Evolutionary conservation across 1,140 invertebrate genomes (phyloP), one percentile per base, ranked within the genome.

Genomic region (Hermatobates lingyangjiaoensis): DNA sequence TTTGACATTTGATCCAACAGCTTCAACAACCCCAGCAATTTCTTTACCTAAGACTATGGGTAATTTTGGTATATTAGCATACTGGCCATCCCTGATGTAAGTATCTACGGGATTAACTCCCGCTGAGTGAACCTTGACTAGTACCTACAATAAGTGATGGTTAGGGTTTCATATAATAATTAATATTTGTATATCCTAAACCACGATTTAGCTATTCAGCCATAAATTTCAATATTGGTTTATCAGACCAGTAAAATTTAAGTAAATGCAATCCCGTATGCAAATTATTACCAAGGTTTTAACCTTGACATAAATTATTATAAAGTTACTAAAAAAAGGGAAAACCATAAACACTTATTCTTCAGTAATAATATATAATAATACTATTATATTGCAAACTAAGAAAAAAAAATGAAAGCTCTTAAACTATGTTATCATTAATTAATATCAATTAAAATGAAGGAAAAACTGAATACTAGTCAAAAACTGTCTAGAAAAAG

Each of bases 41-140:
- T 77, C 75, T 48, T 60, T 62, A 10, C 75, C 75, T 25, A 72
- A 69, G 27, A 66, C 67, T 55, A 71, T 72, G 0, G 75, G 75
- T 27, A 76, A 58, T n/a, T 58, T 45, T 3, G 73, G 74, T 10
- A 63, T 52, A 10, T 47, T 52, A 3, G 58, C 58, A 55, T 69
- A 72, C 5, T 56, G 58, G 20, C 74, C 75, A 54, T 64, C 59
- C 25, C 75, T 61, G 25, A 76, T 73, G 53, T 77, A 76, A 0
- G 72, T 73, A 52, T 77, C 75, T n/a, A 77, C 72, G 27, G 75
- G 75, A 58, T 77, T 77, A 0, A 77, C 63, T 20, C 74, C 75
- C 53, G 67, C 62, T 7, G 68, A 64, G 23, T 60, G 44, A 1
- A 77, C 68, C 53, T 66, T 63, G 5, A 75, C 64, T 40, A 74